Conservation (phyloP, 2,888 invertebrate species). For the Rhagonycha fulva region DNA sequence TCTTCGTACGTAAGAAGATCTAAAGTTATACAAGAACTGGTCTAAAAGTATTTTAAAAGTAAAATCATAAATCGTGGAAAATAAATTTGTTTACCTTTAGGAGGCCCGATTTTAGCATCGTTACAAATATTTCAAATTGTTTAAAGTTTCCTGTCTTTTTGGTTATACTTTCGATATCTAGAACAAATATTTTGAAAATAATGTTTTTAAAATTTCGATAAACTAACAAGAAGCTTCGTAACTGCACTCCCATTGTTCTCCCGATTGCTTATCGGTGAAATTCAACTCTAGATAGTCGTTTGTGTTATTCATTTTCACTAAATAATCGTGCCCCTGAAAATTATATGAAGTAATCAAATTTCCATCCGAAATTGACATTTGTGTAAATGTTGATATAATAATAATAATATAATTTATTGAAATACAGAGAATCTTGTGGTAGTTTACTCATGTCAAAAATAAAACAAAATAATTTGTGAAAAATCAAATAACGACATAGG, state of each 20-base stretch:
- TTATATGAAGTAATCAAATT: conserved; percentile 56
- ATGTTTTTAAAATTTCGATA: background rate
- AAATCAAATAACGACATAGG: no score
- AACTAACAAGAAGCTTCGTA: conserved; percentile 58
- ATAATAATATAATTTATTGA: background rate
- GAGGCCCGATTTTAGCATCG: conserved; percentile 61
- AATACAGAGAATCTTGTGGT: no score
- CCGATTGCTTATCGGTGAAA: conserved; percentile 58
- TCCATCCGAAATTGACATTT: conserved; percentile 14
- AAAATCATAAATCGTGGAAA: background rate
- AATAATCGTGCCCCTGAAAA: conserved; percentile 56
- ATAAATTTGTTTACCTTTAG: conserved; percentile 51
- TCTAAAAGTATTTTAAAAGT: conserved; percentile 45
- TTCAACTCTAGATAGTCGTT: conserved; percentile 55
- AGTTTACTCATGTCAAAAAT: no score
- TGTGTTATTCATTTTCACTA: conserved; percentile 56
- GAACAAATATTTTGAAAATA: conserved; percentile 4
- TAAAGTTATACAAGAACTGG: conserved; percentile 58
- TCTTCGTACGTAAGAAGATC: conserved; percentile 60
- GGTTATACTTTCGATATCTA: conserved; percentile 61
- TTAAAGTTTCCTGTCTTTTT: conserved; percentile 62
- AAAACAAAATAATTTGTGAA: no score
- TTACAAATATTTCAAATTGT: conserved; percentile 59
- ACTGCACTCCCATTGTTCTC: conserved; percentile 61
- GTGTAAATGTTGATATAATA: background rate